Conservation (phyloP, 2,888 invertebrate species). For the Mechanitis mazaeus region DNA sequence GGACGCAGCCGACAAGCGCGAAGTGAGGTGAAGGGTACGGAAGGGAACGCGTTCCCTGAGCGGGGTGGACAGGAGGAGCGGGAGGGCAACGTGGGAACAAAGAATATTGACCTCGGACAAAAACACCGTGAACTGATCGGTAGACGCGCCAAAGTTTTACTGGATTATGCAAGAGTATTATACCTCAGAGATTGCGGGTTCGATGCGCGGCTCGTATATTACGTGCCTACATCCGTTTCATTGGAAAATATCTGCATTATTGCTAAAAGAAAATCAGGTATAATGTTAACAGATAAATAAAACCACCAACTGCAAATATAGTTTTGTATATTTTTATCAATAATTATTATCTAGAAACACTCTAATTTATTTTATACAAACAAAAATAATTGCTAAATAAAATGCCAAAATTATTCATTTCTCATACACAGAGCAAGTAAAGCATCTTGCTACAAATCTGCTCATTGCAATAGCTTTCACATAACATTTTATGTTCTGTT, state of each 20-base stretch:
- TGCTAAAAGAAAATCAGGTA: conserved; percentile 48
- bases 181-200: conserved; percentile 78
- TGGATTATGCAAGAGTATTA: conserved; percentile 85
- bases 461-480: no score
- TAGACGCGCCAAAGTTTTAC: conserved; percentile 82
- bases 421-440: conserved; percentile 1
- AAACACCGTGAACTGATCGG: conserved; percentile 71
- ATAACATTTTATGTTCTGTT: no score
- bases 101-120: conserved; percentile 10
- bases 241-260: conserved; percentile 88
- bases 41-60: background rate
- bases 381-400: conserved; percentile 26
- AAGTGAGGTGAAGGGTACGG: background rate
- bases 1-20: conserved; percentile 76
- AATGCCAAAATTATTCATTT: conserved; percentile 23
- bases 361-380: conserved; percentile 46
- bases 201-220: conserved; percentile 78
- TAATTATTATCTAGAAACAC: conserved; percentile 55
- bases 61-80: background rate
- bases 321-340: conserved; percentile 64
- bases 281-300: conserved; percentile 32
- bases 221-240: conserved; percentile 80
- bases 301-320: conserved; percentile 55
- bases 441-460: conserved; percentile 2
- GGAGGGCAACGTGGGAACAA: conserved; percentile 10